These are phyloP conservation scores for Exocentrus adspersus DNA, from an alignment of 2,888 invertebrate species.

Conservation along the genomic window DNA sequence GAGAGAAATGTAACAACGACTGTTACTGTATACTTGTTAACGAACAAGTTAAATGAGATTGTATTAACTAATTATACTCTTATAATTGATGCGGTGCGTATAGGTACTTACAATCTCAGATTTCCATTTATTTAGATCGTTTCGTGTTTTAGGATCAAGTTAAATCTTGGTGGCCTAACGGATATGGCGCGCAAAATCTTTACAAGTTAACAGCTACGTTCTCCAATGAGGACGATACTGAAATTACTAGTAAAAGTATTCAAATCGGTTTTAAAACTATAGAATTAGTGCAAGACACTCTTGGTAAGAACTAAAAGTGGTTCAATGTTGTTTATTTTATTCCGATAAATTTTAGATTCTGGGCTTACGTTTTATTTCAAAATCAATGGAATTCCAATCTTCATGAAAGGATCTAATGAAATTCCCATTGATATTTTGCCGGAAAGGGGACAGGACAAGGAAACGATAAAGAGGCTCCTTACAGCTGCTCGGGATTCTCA, in stretches of 20 bases:
- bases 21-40: neutral
- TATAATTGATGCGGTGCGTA: neutral
- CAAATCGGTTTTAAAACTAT: conserved; percentile 88
- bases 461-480: conserved; percentile 73
- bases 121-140: too few species aligned
- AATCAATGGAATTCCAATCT: conserved; percentile 87
- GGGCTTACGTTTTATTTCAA: conserved; percentile 88
- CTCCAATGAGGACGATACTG: conserved; percentile 56
- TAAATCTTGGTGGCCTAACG: conserved; percentile 94
- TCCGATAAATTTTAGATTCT: conserved; percentile 42
- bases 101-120: too few species aligned
- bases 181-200: conserved; percentile 82
- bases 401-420: conserved; percentile 95
- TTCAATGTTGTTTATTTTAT: neutral
- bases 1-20: conserved; percentile 17
- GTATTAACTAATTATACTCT: neutral
- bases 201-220: conserved; percentile 74
- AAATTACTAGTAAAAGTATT: conserved; percentile 63
- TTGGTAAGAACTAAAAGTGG: conserved; percentile 53
- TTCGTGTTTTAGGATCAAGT: conserved; percentile 60
- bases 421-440: conserved; percentile 89
- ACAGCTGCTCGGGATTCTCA: conserved; percentile 77
- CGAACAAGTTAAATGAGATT: neutral
- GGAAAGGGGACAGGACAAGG: conserved; percentile 71
- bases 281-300: conserved; percentile 79